Base-by-base conservation (phyloP, 2,888 invertebrate species). In the Dexiosoma caninum region DNA sequence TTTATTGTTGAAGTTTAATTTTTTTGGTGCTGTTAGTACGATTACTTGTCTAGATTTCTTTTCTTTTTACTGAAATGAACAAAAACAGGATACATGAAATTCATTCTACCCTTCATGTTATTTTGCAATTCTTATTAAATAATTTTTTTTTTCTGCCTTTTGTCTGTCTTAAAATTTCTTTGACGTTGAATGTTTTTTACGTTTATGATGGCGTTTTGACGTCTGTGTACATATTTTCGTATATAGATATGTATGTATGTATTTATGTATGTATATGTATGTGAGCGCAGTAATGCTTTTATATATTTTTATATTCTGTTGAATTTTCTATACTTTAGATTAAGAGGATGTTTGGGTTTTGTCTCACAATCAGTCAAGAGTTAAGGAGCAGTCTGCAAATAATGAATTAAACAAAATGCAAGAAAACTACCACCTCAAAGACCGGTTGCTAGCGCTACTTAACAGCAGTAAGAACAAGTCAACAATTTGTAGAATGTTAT, bases 301-400 rank as follows among this genome's bases (percentile, higher is more conserved):
- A 16, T 69, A 7, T 55, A 10, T 59, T 80, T 76, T 60, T 53
- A 46, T 32, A 44, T 67, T 35, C 44, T 32, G 49, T 57, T 69
- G 57, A 72, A 64, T 76, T 67, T 71, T 72, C 72, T 64, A 37
- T 72, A 67, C 60, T 62, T 62, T 16, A 59, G 70, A 75, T 70
- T 72, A 66, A 64, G 62, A 69, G 69, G 72, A 74, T 81, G 69
- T 81, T 77, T 81, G 81, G 81, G 62, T 77, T 80, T 77, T 81
- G 81, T 81, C 81, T 81, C 72, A 72, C 67, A 81, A 57, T 81
- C 77, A 81, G 76, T 69, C 77, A 81, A 69, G 81, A 74, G 81
- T 81, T 69, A 81, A 77, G 69, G 69, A 81, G 77, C 77, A 74
- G 72, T 81, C 77, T 81, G 69, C 72, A 77, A 81, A 74, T 81